Base-by-base conservation (phyloP, 2,113 vertebrate genomes). In the Trogon surrucura region DNA sequence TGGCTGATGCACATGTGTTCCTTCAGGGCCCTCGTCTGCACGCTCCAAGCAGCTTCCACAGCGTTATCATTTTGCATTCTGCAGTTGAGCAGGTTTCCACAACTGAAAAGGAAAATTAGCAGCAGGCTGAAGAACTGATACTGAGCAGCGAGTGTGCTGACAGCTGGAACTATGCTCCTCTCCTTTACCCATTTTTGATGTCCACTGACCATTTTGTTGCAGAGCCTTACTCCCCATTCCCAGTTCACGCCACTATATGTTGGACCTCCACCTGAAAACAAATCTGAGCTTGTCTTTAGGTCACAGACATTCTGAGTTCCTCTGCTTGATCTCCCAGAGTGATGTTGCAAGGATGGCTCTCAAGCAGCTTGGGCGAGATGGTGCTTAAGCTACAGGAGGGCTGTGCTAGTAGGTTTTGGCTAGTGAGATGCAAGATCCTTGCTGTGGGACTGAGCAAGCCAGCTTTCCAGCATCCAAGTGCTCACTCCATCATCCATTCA, bases 151-250 rank as follows among this genome's bases (percentile, higher is more conserved):
- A 79, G 38, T 32, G 41, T 67, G 51, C 21, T 69, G 45, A 95
- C 48, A 85, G 27, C 45, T n/a, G 16, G 45, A 77, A 45, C n/a
- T 45, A 18, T 7, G 4, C 25, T 48, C 50, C 21, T 38, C 22
- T 61, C 50, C 53, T 71, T 60, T 34, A 58, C 11, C 21, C 13
- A 13, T 53, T 88, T 75, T 73, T 77, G 12, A 38, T 25, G 14
- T 16, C 10, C 6, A 3, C 23, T 65, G 53, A 44, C 2, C 0
- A 0, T 74, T 38, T 48, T 36, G 60, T 30, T 78, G 66, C 26
- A 89, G 41, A 53, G 61, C 61, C 32, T 79, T 38, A 60, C 21
- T 50, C n/a, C 8, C 4, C 27, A 16, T 27, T 85, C 87, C 50
- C 50, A 60, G 34, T 60, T 81, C 64, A 19, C 1, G 3, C 14